Base-by-base conservation (phyloP, 1,140 invertebrate genomes). In the Reticulitermes speratus region DNA sequence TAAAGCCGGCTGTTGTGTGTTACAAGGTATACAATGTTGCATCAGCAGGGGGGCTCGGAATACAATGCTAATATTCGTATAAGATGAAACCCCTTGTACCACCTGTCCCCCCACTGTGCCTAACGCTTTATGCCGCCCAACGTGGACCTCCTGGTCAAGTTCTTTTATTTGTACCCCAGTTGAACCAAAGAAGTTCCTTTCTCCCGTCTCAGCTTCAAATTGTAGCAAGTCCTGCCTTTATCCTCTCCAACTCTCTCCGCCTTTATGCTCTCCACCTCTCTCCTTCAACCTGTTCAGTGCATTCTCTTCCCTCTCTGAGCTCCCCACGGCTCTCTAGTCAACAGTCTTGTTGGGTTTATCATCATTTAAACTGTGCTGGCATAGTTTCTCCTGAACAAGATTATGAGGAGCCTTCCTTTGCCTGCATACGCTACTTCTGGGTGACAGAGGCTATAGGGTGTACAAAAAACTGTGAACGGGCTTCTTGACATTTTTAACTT, bases 1-100 rank as follows among this genome's bases (percentile, higher is more conserved):
- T 25, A 14, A 55, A n/a, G 7, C 65, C 25, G 16, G 65, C 65
- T 30, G 19, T 55, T 55, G 5, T 21, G 5, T 21, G 14, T 55
- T 19, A 21, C 14, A 55, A 55, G 14, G 0, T 55, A 55, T 21
- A 55, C 52, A 19, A 55, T 55, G 52, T 55, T 30, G 65, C 8
- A 25, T 25, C 65, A 75, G 65, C 65, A 14, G 65, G 65, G 25
- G 65, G 65, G 65, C 65, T 30, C 5, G 9, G 65, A 75, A 30
- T 75, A 75, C 65, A 75, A 75, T 75, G 65, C 65, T 75, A 75
- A 75, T 75, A 75, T 30, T 75, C 65, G 14, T 55, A 55, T 55
- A 55, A 55, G 52, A 19, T 55, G 65, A 75, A 75, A 75, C 65
- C 65, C 65, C n/a, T 30, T 75, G 65, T 75, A 30, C 65, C n/a